A percentile compares a stretch with the other conserved stretches of the same genome.
These are phyloP conservation scores for Mola mola DNA, from an alignment of 2,113 vertebrate genomes.

Conservation along the genomic window DNA sequence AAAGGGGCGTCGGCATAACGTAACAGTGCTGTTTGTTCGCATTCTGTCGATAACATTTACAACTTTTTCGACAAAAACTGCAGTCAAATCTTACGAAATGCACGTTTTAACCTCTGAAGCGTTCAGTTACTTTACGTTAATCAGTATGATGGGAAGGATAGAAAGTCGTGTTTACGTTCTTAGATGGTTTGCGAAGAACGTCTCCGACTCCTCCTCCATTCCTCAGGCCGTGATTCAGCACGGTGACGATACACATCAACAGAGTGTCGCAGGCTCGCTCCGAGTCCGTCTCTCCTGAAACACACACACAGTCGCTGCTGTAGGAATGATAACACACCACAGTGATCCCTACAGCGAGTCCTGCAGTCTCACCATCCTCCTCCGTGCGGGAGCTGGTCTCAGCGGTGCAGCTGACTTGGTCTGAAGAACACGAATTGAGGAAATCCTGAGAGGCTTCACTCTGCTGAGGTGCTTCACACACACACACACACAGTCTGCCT, in stretches of 20 bases:
- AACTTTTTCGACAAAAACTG: too few species aligned
- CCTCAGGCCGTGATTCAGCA: constrained; percentile 94
- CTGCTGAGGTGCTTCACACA: constrained; percentile 42
- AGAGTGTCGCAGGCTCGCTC: constrained; percentile 95
- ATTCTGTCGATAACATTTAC: too few species aligned
- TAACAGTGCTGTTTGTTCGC: too few species aligned
- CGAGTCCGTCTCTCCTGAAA: constrained; percentile 70
- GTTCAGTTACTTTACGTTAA: too few species aligned
- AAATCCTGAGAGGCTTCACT: constrained; percentile 77
- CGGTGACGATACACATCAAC: constrained; percentile 95
- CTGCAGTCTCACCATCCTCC: constrained; percentile 48
- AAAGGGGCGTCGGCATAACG: too few species aligned
- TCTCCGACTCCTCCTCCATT: constrained; percentile 97
- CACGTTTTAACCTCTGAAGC: too few species aligned
- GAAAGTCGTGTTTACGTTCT: constrained; percentile 83
- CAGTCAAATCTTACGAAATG: too few species aligned
- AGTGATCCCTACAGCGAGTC: not conserved
- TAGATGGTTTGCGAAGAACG: constrained; percentile 93
- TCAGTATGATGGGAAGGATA: not conserved
- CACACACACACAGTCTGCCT: not conserved
- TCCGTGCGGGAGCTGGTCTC: constrained; percentile 23
- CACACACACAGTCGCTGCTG: constrained; percentile 21
- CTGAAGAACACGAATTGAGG: constrained; percentile 83
- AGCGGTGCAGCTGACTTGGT: constrained; percentile 84
- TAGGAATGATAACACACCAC: too few species aligned